Percentiles rank a stretch among this genome's conserved stretches.
Conservation (phyloP, 2,797 vertebrate genomes). For the Vipera ursinii region DNA sequence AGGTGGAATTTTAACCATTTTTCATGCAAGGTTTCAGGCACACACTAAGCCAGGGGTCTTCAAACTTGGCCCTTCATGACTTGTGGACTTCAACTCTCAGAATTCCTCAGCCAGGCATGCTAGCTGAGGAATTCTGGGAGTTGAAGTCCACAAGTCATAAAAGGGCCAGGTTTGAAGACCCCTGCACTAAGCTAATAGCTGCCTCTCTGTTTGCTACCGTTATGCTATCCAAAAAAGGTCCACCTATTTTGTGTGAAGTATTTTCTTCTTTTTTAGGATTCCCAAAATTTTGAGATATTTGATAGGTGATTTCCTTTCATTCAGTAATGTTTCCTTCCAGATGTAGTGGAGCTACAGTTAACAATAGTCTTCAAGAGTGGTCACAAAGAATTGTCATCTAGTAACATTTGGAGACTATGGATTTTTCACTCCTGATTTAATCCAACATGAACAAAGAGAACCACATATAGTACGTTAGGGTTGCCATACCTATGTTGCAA, state of each 20-base stretch:
- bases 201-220: background rate
- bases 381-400: background rate
- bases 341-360: background rate
- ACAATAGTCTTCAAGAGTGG: background rate
- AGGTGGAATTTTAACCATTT: background rate
- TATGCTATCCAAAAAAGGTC: background rate
- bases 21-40: background rate
- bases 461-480: background rate
- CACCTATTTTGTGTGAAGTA: background rate
- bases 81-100: too few relatives aligned
- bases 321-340: background rate
- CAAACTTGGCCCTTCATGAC: too few relatives aligned
- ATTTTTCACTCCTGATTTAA: background rate
- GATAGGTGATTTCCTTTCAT: background rate
- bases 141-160: too few relatives aligned
- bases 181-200: background rate
- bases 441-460: background rate
- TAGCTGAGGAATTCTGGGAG: too few relatives aligned
- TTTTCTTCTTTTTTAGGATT: background rate
- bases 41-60: too few relatives aligned
- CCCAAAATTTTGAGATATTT: background rate
- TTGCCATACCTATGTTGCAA: background rate
- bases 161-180: too few relatives aligned
- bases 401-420: background rate
- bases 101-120: too few relatives aligned